These are phyloP conservation scores for Protomyctophum bolini DNA, from an alignment of 2,113 vertebrate species.

Conservation along the genomic window DNA sequence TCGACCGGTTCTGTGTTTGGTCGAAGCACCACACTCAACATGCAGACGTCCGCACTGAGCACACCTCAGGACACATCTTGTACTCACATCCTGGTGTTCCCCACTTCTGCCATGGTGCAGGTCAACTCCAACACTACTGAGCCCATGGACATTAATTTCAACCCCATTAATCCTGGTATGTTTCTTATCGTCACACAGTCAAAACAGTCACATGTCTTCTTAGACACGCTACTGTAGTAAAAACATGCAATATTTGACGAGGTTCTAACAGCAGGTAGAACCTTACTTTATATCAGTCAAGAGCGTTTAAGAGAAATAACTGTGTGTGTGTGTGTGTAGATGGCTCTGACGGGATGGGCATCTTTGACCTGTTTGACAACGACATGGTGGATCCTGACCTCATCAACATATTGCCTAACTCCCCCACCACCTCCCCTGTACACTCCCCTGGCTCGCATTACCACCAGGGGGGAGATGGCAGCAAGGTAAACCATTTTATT, in stretches of 20 bases:
- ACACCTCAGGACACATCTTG: slow-evolving; percentile 98
- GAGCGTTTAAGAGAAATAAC: background rate
- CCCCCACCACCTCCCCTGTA: slow-evolving; percentile 88
- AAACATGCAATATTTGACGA: no score
- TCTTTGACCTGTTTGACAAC: slow-evolving; percentile 93
- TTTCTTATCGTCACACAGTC: background rate
- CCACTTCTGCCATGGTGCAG: slow-evolving; percentile 95
- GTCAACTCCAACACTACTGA: slow-evolving; percentile 92
- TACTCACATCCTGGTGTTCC: slow-evolving; percentile 97
- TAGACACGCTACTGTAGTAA: no score
- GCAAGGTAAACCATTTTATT: slow-evolving; percentile 83
- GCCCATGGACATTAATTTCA: slow-evolving; percentile 93
- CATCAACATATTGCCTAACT: slow-evolving; percentile 96
- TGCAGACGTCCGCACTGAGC: slow-evolving; percentile 95
- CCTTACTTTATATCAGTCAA: background rate
- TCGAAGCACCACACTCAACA: slow-evolving; percentile 95
- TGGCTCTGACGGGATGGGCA: slow-evolving; percentile 91
- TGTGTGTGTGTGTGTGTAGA: slow-evolving; percentile 72
- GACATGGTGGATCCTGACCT: slow-evolving; percentile 94
- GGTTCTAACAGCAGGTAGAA: background rate
- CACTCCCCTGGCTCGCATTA: slow-evolving; percentile 97
- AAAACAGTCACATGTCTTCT: no score
- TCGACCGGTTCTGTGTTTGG: slow-evolving; percentile 96
- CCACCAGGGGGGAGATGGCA: slow-evolving; percentile 91
- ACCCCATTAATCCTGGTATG: slow-evolving; percentile 90